phyloP scores from a whole-genome alignment of 1,140 invertebrate species.

The Drosophila ogumai region DNA sequence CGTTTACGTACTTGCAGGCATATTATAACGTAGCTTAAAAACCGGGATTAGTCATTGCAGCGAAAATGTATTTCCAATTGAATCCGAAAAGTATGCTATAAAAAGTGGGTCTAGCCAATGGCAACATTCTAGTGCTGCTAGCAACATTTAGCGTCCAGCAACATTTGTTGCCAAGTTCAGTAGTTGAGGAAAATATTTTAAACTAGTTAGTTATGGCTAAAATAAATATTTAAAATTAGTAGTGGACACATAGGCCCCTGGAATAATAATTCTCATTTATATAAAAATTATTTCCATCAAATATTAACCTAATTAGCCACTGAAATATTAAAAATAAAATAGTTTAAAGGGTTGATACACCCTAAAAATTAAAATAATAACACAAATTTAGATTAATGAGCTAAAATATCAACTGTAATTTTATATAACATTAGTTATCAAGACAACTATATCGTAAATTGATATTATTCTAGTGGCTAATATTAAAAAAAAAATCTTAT shows the following conservation, averaged over 20 bases:
- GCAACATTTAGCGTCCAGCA: neutral
- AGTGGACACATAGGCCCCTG: neutral
- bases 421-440: neutral
- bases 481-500: neutral
- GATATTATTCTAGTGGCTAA: neutral
- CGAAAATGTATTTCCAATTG: no score
- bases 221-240: neutral
- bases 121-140: conserved; percentile 1
- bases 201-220: neutral
- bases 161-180: conserved; percentile 1
- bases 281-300: neutral
- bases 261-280: no score
- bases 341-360: neutral
- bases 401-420: neutral
- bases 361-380: neutral
- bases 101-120: neutral
- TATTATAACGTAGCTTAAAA: neutral
- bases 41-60: neutral
- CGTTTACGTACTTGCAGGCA: conserved; percentile 16
- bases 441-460: neutral
- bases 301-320: neutral
- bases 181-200: conserved; percentile 1
- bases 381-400: neutral
- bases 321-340: neutral
- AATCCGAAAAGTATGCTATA: conserved; percentile 26